Evolutionary conservation across 2,888 invertebrate species (phyloP), one percentile per base, ranked within the genome.

Genomic region (Shargacucullia verbasci): DNA sequence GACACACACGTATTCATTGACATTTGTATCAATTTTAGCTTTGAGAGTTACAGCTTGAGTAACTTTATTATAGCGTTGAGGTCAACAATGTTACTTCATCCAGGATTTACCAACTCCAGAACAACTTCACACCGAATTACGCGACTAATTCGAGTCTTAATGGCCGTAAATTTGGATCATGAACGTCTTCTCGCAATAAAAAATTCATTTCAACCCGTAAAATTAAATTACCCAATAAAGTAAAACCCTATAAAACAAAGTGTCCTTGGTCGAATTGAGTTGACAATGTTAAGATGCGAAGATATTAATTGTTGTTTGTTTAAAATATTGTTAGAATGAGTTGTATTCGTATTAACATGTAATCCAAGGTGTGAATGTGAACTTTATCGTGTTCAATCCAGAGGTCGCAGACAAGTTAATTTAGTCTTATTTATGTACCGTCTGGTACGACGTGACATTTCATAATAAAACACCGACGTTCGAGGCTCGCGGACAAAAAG

Each of bases 391-490:
- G 80, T 81, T 78, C 73, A 76, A 81, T 82, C 63, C 85, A 85
- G 85, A 87, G 91, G 90, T 90, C 91, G 84, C 88, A 92, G 92
- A 92, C 92, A 84, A 89, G 90, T 90, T 90, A 91, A 92, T 92
- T 91, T 88, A 80, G 85, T 86, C 82, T 90, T 92, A 92, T 92
- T 92, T 93, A 91, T 92, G 88, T 88, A 88, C 87, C 84, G 92
- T 91, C 92, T 93, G 89, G 88, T 83, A 84, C 86, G 81, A 85
- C 78, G 87, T 90, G 91, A 92, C 90, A 91, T 92, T 91, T 90
- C 84, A 87, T 87, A 91, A 90, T 90, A 90, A 91, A 90, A 91
- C 87, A 84, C 76, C 81, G 80, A 81, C 78, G 78, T 83, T 86
- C 81, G 78, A 76, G 77, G 68, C 79, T 81, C 79, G 80, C 79